phyloP scores from a whole-genome alignment of 2,888 invertebrate species.

The Polyploca ridens region DNA sequence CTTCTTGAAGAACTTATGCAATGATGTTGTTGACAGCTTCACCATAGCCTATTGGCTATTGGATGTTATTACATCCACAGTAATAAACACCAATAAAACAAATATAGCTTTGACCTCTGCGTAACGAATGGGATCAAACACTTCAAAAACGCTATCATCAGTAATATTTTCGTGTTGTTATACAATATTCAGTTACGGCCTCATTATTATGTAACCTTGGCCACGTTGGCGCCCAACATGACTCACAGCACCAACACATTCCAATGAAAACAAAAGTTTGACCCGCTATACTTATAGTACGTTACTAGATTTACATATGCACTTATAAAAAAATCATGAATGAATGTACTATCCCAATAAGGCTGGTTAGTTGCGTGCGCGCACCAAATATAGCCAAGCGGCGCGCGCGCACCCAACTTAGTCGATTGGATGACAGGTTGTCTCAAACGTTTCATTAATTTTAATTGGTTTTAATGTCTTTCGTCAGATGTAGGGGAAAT shows the following conservation, averaged over 20 bases:
- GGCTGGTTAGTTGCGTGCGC: neutral
- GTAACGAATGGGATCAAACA: neutral
- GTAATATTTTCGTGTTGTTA: neutral
- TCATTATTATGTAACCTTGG: constrained; percentile 5
- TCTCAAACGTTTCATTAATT: neutral
- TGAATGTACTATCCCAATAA: constrained; percentile 20
- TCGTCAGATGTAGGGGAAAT: neutral
- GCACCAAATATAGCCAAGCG: neutral
- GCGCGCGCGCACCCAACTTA: neutral
- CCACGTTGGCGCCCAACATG: neutral
- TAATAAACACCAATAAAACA: neutral
- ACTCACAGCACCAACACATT: neutral
- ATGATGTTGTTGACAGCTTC: too few relatives aligned
- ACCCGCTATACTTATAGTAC: neutral
- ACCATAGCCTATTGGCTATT: too few relatives aligned
- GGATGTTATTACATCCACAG: too few relatives aligned
- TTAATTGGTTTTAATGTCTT: constrained; percentile 1
- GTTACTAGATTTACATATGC: constrained; percentile 10
- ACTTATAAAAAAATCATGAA: constrained; percentile 22
- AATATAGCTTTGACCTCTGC: neutral
- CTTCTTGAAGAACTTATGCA: too few relatives aligned
- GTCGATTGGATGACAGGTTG: neutral
- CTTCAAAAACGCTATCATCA: neutral
- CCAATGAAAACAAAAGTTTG: constrained; percentile 10
- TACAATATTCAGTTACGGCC: neutral